Evolutionary conservation across 2,113 vertebrate species (phyloP), one percentile per base, ranked within the genome.

Genomic region (Cyanoramphus novaezelandiae): DNA sequence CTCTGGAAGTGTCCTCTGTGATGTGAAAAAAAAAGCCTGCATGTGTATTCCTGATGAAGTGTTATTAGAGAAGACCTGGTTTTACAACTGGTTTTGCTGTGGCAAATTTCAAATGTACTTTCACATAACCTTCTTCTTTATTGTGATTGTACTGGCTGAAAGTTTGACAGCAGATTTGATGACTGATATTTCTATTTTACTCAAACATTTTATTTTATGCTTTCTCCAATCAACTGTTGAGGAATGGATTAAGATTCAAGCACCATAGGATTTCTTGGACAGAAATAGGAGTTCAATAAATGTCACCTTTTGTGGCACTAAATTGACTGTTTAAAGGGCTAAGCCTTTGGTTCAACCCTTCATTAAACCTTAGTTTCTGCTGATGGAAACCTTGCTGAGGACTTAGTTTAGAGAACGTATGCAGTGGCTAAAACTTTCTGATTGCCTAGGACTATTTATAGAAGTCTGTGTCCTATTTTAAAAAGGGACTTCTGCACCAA

Each of bases 201-300:
- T 94, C 78, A 83, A 86, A 90, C 75, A 55, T 82, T 95, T 94
- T 84, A 82, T 95, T 94, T 95, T 76, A 93, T 79, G 60, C 64
- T 63, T 75, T 35, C 47, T 92, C 44, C 82, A 70, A 84, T 88
- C 92, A 88, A 85, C 68, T 5, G 1, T 86, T 94, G 68, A 95
- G 69, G 35, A 90, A 92, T 70, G 60, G 80, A 95, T 96, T 93
- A 78, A 90, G 91, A 88, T 78, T 92, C 90, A 94, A 88, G 72
- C 47, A 84, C 76, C 55, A 31, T 10, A 46, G 68, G 82, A 93
- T 77, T 86, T 35, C 80, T 86, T 67, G 60, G 72, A 84, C 1
- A 17, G 80, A 95, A 96, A 96, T 60, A 88, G 35, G 35, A 88
- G 82, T 92, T 95, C 88, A 81, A 64, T 90, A 92, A 86, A 93